Evolutionary conservation across 2,888 invertebrate species (phyloP).

Genomic region (Lochmaea capreae): DNA sequence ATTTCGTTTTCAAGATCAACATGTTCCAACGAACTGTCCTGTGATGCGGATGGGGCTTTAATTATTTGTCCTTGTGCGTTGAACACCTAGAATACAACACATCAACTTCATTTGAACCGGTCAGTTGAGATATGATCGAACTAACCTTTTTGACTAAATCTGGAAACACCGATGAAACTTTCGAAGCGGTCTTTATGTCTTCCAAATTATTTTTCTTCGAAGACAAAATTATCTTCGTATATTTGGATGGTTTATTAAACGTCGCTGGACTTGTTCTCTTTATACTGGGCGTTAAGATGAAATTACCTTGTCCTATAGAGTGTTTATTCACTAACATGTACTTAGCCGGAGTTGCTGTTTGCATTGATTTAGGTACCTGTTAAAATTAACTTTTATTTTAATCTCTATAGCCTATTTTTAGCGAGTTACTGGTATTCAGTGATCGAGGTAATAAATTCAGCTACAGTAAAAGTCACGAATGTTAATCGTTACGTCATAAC

Average conservation of each 20-base stretch:
- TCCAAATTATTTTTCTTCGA: constrained; percentile 60
- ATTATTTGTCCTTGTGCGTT: constrained; percentile 31
- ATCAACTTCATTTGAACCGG: too few relatives aligned
- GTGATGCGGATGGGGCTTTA: constrained; percentile 18
- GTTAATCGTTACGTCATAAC: too few relatives aligned
- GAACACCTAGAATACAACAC: constrained; percentile 30
- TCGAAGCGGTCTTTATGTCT: constrained; percentile 38
- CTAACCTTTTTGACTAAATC: constrained; percentile 54
- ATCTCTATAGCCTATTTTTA: not conserved
- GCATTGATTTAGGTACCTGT: constrained; percentile 15
- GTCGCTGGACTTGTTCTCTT: constrained; percentile 36
- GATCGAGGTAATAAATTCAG: too few relatives aligned
- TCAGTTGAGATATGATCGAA: not conserved
- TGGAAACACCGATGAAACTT: constrained; percentile 49
- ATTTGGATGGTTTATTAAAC: constrained; percentile 52
- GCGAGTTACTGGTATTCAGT: too few relatives aligned
- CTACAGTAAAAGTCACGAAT: too few relatives aligned
- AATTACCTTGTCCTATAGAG: constrained; percentile 29
- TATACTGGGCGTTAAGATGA: constrained; percentile 26
- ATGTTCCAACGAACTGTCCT: constrained; percentile 44
- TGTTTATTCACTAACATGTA: constrained; percentile 41
- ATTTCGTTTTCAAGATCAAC: constrained; percentile 62
- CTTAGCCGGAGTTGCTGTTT: constrained; percentile 28
- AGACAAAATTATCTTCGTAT: constrained; percentile 69
- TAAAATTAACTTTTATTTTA: not conserved